Conservation (phyloP, 2,888 invertebrate species). For the Plagodis pulveraria region DNA sequence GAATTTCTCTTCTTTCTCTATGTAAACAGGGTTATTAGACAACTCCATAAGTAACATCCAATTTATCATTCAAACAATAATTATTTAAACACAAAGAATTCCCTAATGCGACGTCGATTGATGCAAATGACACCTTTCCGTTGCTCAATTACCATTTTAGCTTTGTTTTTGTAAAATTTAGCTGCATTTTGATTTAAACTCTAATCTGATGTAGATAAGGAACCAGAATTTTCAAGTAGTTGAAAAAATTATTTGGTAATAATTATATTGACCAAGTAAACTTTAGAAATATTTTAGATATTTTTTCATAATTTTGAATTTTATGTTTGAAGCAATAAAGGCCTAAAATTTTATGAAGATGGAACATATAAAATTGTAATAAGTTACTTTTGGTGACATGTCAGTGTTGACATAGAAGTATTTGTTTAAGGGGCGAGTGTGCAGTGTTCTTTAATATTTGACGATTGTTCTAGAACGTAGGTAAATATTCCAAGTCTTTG, state of each 20-base stretch:
- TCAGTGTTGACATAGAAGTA: constrained; percentile 73
- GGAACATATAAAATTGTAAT: constrained; percentile 26
- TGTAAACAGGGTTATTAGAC: neutral
- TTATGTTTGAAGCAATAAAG: neutral
- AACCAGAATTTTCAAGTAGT: neutral
- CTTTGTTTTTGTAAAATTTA: neutral
- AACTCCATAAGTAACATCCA: constrained; percentile 7
- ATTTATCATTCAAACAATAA: constrained; percentile 57
- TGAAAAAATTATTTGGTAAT: neutral
- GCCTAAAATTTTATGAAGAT: neutral
- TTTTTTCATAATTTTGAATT: neutral
- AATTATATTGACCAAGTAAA: neutral
- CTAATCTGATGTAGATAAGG: neutral
- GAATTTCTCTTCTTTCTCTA: neutral
- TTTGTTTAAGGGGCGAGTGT: constrained; percentile 72
- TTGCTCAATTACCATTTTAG: constrained; percentile 19
- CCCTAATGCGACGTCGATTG: constrained; percentile 72
- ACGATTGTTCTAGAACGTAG: constrained; percentile 26
- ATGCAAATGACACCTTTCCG: constrained; percentile 76
- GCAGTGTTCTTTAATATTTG: constrained; percentile 48
- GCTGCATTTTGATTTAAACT: neutral
- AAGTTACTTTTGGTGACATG: constrained; percentile 57
- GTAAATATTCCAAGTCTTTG: neutral
- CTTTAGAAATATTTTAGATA: neutral
- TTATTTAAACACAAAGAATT: constrained; percentile 67